These are phyloP conservation scores for Tenthredo amoena DNA, from an alignment of 2,888 invertebrate genomes.

Conservation along the genomic window DNA sequence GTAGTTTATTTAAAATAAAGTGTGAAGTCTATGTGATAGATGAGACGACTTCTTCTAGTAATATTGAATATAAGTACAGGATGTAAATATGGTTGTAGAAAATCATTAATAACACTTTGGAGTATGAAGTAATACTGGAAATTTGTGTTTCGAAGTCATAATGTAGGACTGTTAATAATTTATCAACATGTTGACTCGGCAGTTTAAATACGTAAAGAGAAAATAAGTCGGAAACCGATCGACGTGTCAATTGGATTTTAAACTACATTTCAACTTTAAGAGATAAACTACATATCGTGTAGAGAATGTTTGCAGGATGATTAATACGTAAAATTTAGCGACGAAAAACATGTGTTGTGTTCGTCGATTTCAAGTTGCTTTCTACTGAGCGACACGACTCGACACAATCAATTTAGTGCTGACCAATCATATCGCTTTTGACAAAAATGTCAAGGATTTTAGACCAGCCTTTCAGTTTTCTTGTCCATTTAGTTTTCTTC, in stretches of 20 bases:
- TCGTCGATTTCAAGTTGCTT: neutral
- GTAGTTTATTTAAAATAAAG: neutral
- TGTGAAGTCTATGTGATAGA: neutral
- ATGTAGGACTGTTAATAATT: constrained; percentile 25
- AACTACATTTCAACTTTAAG: constrained; percentile 23
- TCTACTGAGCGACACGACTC: neutral
- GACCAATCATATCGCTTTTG: neutral
- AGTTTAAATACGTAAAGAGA: neutral
- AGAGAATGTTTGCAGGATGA: constrained; percentile 4
- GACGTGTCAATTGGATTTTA: constrained; percentile 48
- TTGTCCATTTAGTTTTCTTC: neutral
- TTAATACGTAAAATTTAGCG: neutral
- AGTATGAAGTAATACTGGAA: neutral
- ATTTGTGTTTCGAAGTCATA: neutral
- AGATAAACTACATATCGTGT: constrained; percentile 13
- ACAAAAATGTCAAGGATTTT: neutral
- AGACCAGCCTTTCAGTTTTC: neutral
- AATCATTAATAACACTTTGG: constrained; percentile 1
- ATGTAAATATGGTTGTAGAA: constrained; percentile 14
- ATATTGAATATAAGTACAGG: neutral
- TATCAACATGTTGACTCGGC: constrained; percentile 29
- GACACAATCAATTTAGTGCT: neutral
- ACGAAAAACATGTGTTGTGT: neutral
- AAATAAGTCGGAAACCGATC: neutral
- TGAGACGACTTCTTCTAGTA: neutral